Base-by-base conservation (phyloP, 2,888 invertebrate species). In the Trichacis sp. region DNA sequence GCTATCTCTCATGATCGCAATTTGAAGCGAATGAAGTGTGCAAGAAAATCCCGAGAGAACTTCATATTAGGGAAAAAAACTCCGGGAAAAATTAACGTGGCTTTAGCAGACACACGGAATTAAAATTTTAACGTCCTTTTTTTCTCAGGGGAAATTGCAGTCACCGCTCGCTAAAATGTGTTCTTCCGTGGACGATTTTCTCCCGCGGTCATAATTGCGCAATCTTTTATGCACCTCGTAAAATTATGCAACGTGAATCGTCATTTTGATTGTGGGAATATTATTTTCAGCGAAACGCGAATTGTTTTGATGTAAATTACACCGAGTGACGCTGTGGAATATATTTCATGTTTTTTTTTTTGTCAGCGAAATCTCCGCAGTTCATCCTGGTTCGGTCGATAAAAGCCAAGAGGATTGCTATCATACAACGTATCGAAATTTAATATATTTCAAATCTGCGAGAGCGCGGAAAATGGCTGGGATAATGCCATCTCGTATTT, bases 401-500 rank as follows among this genome's bases (percentile, higher is more conserved):
- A 54, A 54, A 51, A 59, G 47, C 11, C 38, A 48, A 59, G 42
- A 51, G 51, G 49, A 55, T 59, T 59, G 64, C 47, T 46, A 50
- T 59, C 55, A 36, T 42, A 51, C 50, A 36, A 54, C 54, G 47
- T 58, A 54, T 64, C 51, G 42, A 55, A 47, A 55, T 59, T 51
- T 59, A 59, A 64, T 59, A 59, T 55, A 64, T 64, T 55, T 59
- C 3, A 36, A 47, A 64, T 64, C 55, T 50, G 51, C 43, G 43
- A 52, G 47, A 43, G 51, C 20, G 49, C 50, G 53, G 33, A 54
- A 57, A 57, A 57, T 50, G 45, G 49, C 45, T 29, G 38, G 30
- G 46, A 46, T 57, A 57, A 57, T 63, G 49, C 38, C 51, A 52
- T 62, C 51, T 52, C 52, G 51, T 49, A 56, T 56, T 61, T 61